A percentile compares a stretch with the other conserved stretches of the same genome.
Evolutionary conservation across 2,797 vertebrate species (phyloP).

Genomic region (Amblyraja radiata): DNA sequence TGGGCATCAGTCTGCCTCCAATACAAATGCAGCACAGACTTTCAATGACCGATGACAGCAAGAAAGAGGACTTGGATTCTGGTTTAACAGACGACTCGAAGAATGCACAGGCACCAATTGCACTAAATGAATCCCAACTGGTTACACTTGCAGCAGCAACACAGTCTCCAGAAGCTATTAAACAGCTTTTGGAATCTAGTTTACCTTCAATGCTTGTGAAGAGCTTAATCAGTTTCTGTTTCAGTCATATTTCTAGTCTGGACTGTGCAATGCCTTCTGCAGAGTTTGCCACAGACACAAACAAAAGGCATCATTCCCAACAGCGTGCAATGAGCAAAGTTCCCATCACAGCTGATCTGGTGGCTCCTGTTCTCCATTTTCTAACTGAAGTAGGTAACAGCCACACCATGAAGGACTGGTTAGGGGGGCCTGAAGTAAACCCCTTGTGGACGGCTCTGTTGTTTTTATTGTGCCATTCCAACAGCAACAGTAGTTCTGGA

Average conservation of each 20-base stretch:
- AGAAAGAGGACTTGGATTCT: conserved; percentile 82
- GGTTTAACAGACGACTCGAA: conserved; percentile 92
- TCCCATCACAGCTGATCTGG: conserved; percentile 80
- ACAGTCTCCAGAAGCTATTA: conserved; percentile 92
- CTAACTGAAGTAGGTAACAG: conserved; percentile 95
- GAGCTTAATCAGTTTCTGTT: conserved; percentile 85
- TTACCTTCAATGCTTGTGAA: conserved; percentile 86
- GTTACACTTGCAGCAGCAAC: conserved; percentile 87
- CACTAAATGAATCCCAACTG: conserved; percentile 83
- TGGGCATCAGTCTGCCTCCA: conserved; percentile 79
- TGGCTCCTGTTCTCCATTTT: conserved; percentile 88
- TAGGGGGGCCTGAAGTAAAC: conserved; percentile 94
- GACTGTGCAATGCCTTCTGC: conserved; percentile 70
- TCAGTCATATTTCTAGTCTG: conserved; percentile 73
- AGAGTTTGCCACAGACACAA: conserved; percentile 67
- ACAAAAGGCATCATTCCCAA: conserved; percentile 70
- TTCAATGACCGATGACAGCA: conserved; percentile 92
- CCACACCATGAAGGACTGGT: conserved; percentile 97
- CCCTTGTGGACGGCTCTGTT: conserved; percentile 92
- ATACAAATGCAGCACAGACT: conserved; percentile 76
- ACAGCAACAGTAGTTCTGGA: conserved; percentile 63
- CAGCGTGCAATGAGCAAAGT: conserved; percentile 62
- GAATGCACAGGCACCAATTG: conserved; percentile 77
- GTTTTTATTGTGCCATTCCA: conserved; percentile 92
- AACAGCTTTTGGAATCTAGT: conserved; percentile 90